Percentiles rank a stretch among this genome's conserved stretches.
phyloP scores from a whole-genome alignment of 2,113 vertebrate genomes.

The Mobula birostris region DNA sequence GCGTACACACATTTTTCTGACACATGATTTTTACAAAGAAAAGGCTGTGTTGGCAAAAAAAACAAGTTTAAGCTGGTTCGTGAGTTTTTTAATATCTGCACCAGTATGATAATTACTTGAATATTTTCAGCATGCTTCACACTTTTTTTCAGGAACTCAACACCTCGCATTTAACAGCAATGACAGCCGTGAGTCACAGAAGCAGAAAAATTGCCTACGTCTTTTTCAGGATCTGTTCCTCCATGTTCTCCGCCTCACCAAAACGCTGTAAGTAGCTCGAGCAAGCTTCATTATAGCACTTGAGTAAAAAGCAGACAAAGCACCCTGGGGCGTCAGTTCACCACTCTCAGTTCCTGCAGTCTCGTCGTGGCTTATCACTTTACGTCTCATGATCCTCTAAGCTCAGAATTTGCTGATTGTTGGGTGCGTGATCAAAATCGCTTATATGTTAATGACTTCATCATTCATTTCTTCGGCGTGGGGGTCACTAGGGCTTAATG shows the following conservation, averaged over 20 bases:
- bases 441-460: background rate
- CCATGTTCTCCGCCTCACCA: background rate
- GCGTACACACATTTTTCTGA: background rate
- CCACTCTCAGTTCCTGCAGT: too few species aligned
- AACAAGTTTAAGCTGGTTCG: background rate
- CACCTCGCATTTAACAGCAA: background rate
- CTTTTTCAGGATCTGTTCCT: background rate
- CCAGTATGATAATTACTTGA: constrained; percentile 22
- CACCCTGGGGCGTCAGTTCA: background rate
- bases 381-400: background rate
- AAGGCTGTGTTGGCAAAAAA: background rate
- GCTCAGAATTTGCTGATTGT: background rate
- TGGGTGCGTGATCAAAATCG: background rate
- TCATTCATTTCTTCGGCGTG: too few species aligned
- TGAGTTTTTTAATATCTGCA: background rate
- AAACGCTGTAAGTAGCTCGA: constrained; percentile 7
- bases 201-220: constrained; percentile 25
- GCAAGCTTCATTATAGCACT: background rate
- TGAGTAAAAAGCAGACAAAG: background rate
- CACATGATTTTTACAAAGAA: background rate
- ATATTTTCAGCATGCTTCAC: constrained; percentile 26
- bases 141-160: constrained; percentile 28
- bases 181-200: constrained; percentile 17
- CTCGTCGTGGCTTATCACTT: background rate
- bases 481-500: too few species aligned